Percentiles rank a stretch among this genome's conserved stretches.
These are phyloP conservation scores for Otolemur crassicaudatus DNA, from an alignment of 2,797 vertebrate species.

Conservation along the genomic window DNA sequence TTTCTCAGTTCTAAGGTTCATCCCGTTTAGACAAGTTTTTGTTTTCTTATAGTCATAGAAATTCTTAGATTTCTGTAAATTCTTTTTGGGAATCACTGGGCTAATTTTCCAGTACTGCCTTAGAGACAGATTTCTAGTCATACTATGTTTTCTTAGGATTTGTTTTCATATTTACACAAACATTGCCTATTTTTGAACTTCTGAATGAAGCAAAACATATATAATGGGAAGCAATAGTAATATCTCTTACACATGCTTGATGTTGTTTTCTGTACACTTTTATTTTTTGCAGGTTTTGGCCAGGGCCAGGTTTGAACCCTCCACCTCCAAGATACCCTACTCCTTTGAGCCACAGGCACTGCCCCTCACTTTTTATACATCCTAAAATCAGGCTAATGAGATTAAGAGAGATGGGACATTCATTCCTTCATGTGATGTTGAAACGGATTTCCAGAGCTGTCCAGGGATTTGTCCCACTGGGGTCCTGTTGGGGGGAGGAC, in stretches of 20 bases:
- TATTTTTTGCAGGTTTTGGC: no score
- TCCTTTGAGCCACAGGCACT: no score
- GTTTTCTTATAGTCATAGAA: not conserved
- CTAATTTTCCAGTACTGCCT: not conserved
- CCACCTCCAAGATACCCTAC: no score
- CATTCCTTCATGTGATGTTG: not conserved
- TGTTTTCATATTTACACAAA: not conserved
- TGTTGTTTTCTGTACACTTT: not conserved
- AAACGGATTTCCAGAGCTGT: not conserved
- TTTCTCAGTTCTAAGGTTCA: not conserved
- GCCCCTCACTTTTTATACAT: not conserved
- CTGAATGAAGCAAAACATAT: not conserved
- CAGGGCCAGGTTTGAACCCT: no score
- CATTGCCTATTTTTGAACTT: conserved; percentile 8
- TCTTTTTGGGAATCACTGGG: not conserved
- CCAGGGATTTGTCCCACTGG: not conserved
- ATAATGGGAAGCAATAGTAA: not conserved
- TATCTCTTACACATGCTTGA: not conserved
- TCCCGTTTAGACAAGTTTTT: not conserved
- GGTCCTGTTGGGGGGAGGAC: not conserved
- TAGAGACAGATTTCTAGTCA: not conserved
- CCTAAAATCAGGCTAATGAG: not conserved
- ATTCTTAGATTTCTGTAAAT: not conserved
- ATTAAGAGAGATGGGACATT: not conserved
- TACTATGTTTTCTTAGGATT: not conserved